Percentiles rank a stretch among this genome's conserved stretches.
phyloP scores from a whole-genome alignment of 1,140 invertebrate species.

The Pogonus chalceus region DNA sequence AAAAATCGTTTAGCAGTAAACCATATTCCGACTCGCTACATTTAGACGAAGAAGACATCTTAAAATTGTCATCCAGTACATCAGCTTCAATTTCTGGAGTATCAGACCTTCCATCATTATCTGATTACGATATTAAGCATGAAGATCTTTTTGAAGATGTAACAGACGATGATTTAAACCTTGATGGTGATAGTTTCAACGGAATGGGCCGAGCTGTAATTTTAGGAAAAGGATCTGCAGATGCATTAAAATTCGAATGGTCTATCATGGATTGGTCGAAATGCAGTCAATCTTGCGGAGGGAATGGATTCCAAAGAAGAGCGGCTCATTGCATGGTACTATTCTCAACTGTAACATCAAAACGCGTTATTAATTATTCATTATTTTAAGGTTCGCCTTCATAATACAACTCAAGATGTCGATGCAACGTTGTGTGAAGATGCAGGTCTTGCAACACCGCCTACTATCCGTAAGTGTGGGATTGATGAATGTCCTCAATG shows the following conservation, averaged over 20 bases:
- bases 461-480: slow-evolving; percentile 58
- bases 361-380: background rate
- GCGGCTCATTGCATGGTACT: slow-evolving; percentile 59
- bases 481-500: slow-evolving; percentile 60
- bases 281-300: slow-evolving; percentile 72
- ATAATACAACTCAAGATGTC: slow-evolving; percentile 47
- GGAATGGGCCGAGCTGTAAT: slow-evolving; percentile 29
- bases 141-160: slow-evolving; percentile 11
- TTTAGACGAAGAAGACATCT: slow-evolving; percentile 15
- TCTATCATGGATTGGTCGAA: slow-evolving; percentile 70
- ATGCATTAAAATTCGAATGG: slow-evolving; percentile 64
- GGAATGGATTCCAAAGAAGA: slow-evolving; percentile 60
- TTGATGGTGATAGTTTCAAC: background rate
- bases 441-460: slow-evolving; percentile 51
- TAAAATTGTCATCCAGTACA: too few species aligned
- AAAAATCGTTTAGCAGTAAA: background rate
- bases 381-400: slow-evolving; percentile 27
- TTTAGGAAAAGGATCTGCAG: slow-evolving; percentile 36
- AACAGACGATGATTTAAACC: slow-evolving; percentile 15
- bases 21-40: background rate
- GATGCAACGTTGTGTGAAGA: slow-evolving; percentile 60
- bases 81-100: too few species aligned
- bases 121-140: background rate
- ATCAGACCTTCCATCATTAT: slow-evolving; percentile 9
- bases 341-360: background rate